Evolutionary conservation across 2,888 invertebrate species (phyloP).

Genomic region (Chelonus formosanus): DNA sequence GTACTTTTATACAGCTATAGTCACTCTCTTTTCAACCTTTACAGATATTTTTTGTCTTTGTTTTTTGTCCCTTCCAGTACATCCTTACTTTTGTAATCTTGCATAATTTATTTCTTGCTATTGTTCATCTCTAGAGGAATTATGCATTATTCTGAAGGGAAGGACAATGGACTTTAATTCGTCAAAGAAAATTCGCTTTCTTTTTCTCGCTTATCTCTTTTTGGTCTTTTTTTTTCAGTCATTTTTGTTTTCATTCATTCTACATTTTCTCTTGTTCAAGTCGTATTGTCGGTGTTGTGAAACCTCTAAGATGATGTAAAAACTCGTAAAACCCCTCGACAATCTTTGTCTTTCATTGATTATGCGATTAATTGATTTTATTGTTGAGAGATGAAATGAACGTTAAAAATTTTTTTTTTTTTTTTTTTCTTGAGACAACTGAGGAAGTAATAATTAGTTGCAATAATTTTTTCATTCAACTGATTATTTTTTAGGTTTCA

Average conservation of each 20-base stretch:
- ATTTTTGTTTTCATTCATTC: background rate
- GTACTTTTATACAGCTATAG: slow-evolving; percentile 40
- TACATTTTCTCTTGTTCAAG: slow-evolving; percentile 9
- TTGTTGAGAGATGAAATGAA: slow-evolving; percentile 7
- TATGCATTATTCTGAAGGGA: slow-evolving; percentile 56
- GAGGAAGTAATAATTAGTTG: too few relatives aligned
- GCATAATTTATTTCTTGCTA: slow-evolving; percentile 65
- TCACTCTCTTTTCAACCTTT: slow-evolving; percentile 36
- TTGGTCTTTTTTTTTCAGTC: slow-evolving; percentile 15
- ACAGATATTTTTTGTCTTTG: slow-evolving; percentile 26
- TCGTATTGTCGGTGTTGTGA: slow-evolving; percentile 12
- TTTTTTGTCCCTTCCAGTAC: slow-evolving; percentile 27
- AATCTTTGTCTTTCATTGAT: slow-evolving; percentile 22
- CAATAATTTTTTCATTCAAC: too few relatives aligned
- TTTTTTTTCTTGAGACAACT: background rate
- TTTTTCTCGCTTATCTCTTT: slow-evolving; percentile 1
- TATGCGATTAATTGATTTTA: slow-evolving; percentile 33
- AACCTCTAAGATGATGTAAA: slow-evolving; percentile 20
- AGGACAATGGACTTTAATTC: slow-evolving; percentile 48
- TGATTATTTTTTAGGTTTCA: too few relatives aligned
- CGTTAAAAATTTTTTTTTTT: slow-evolving; percentile 1
- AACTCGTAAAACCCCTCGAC: slow-evolving; percentile 19
- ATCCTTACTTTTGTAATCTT: slow-evolving; percentile 61
- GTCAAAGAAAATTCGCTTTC: slow-evolving; percentile 51
- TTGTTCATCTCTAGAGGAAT: slow-evolving; percentile 56